Conservation (phyloP, 2,797 vertebrate genomes). For the Adrianichthys oophorus region DNA sequence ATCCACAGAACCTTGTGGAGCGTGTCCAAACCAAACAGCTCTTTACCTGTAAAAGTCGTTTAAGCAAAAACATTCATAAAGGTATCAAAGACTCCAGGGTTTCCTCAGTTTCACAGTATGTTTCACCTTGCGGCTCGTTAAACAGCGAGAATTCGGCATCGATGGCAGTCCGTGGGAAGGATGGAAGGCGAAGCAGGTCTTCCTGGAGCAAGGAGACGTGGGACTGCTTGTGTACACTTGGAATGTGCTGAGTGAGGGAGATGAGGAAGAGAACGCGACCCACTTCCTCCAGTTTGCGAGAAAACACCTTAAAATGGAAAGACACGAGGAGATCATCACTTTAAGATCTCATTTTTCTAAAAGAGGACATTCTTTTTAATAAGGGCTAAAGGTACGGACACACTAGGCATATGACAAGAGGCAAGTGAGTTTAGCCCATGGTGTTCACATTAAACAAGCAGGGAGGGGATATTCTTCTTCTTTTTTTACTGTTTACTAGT, state of each 20-base stretch:
- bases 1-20: conserved; percentile 99
- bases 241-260: conserved; percentile 94
- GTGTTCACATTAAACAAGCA: too few relatives aligned
- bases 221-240: conserved; percentile 93
- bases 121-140: conserved; percentile 90
- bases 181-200: conserved; percentile 94
- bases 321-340: neutral
- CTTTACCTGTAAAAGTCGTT: conserved; percentile 81
- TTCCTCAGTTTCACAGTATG: neutral
- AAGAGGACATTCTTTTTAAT: neutral
- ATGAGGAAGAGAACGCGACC: conserved; percentile 96
- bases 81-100: neutral
- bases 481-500: too few relatives aligned
- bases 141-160: conserved; percentile 97
- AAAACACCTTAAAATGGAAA: conserved; percentile 86
- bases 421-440: too few relatives aligned
- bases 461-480: too few relatives aligned
- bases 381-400: too few relatives aligned
- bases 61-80: neutral
- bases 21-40: conserved; percentile 95
- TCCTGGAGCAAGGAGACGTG: conserved; percentile 98
- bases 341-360: neutral
- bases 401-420: too few relatives aligned
- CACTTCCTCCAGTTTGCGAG: conserved; percentile 96
- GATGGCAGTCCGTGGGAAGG: conserved; percentile 94